Conservation (phyloP, 2,888 invertebrate genomes). For the Meteorus cinctellus region DNA sequence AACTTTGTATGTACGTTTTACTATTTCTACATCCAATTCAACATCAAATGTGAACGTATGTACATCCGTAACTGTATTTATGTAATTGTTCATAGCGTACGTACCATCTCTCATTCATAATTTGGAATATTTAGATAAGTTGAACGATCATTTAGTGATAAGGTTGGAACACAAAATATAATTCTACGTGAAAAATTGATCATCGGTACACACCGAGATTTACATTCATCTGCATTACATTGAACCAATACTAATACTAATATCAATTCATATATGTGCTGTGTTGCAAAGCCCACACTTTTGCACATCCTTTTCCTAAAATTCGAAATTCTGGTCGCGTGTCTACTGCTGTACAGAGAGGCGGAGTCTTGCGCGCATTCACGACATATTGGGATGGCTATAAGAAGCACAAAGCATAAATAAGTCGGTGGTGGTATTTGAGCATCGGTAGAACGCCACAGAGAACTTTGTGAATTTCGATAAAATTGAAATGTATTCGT, state of each 20-base stretch:
- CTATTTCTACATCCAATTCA: slow-evolving; percentile 10
- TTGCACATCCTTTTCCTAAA: neutral
- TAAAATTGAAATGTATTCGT: slow-evolving; percentile 60
- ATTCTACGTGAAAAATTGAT: too few species aligned
- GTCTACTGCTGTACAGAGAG: neutral
- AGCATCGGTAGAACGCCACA: slow-evolving; percentile 15
- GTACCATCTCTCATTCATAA: too few species aligned
- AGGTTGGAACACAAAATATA: too few species aligned
- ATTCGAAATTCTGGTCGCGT: slow-evolving; percentile 18
- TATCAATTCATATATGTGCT: neutral
- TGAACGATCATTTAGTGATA: too few species aligned
- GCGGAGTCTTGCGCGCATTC: slow-evolving; percentile 1
- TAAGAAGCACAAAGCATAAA: slow-evolving; percentile 28
- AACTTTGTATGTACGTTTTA: neutral
- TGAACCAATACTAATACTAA: neutral
- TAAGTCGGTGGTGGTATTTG: slow-evolving; percentile 29
- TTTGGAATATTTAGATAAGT: too few species aligned
- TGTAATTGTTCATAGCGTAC: neutral
- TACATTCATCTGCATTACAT: neutral
- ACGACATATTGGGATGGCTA: slow-evolving; percentile 32
- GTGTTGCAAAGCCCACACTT: neutral
- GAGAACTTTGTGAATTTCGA: slow-evolving; percentile 54
- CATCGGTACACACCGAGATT: too few species aligned
- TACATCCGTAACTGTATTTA: neutral
- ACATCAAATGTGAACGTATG: neutral